These are phyloP conservation scores for Orthosia incerta DNA, from an alignment of 2,888 invertebrate species.

Conservation along the genomic window DNA sequence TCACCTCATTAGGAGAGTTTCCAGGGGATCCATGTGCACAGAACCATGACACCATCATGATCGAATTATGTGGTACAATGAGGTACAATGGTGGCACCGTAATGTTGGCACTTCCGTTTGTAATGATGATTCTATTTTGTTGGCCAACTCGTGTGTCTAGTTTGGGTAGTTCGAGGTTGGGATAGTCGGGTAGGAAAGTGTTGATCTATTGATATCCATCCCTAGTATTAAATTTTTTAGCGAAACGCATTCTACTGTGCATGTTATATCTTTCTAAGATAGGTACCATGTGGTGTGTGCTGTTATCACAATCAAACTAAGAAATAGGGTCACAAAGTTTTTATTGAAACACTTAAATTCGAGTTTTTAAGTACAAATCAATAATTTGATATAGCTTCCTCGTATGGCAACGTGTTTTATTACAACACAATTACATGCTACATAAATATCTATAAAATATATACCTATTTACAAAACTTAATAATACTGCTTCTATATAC, in stretches of 20 bases:
- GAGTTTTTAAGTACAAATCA: conserved; percentile 84
- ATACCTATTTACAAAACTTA: conserved; percentile 79
- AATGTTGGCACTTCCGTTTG: conserved; percentile 49
- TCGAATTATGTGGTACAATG: conserved; percentile 49
- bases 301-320: conserved; percentile 17
- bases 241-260: too few relatives aligned
- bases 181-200: conserved; percentile 15
- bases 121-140: conserved; percentile 59
- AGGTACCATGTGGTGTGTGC: too few relatives aligned
- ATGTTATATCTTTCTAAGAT: too few relatives aligned
- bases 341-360: conserved; percentile 87
- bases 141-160: conserved; percentile 30
- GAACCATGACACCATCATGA: conserved; percentile 47
- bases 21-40: conserved; percentile 38
- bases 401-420: conserved; percentile 80
- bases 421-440: conserved; percentile 67
- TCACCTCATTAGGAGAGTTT: conserved; percentile 11
- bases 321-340: conserved; percentile 68
- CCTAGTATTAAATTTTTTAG: too few relatives aligned
- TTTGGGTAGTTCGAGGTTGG: conserved; percentile 31
- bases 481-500: conserved; percentile 80
- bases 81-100: conserved; percentile 49
- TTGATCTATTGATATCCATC: too few relatives aligned
- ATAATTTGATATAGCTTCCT: conserved; percentile 70
- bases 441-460: conserved; percentile 76